Conservation (phyloP, 2,797 vertebrate genomes). For the Sebastes itinus region DNA sequence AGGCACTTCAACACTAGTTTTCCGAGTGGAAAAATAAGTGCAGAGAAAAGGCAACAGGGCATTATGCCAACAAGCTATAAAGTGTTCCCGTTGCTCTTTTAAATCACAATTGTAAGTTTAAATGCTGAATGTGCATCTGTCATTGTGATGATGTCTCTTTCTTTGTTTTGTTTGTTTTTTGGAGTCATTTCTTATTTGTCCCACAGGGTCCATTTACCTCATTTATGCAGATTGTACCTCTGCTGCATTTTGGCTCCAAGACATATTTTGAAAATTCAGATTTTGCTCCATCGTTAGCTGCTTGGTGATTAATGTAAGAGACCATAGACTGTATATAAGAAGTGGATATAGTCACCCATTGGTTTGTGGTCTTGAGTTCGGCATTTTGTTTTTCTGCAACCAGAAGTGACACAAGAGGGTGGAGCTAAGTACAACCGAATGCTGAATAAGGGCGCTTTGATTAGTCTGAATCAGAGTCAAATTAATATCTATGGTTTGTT, state of each 20-base stretch:
- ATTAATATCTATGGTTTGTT: too few species aligned
- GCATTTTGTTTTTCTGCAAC: too few species aligned
- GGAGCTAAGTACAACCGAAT: too few species aligned
- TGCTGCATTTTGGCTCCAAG: background rate
- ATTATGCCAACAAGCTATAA: conserved; percentile 10
- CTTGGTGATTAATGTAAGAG: background rate
- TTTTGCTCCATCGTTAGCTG: conserved; percentile 3
- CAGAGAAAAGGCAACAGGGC: conserved; percentile 11
- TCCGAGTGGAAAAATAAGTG: conserved; percentile 38
- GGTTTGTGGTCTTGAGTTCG: too few species aligned
- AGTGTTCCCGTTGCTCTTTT: conserved; percentile 11
- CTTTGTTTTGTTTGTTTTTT: background rate
- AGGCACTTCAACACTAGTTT: conserved; percentile 48
- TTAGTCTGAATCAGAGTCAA: too few species aligned
- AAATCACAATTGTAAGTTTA: conserved; percentile 17
- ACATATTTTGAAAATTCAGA: background rate
- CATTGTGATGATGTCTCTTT: background rate
- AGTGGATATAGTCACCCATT: too few species aligned
- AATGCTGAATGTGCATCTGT: conserved; percentile 17
- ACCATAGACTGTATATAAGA: too few species aligned
- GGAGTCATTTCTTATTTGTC: background rate
- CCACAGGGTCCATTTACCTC: background rate
- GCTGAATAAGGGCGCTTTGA: too few species aligned
- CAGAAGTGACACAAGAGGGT: too few species aligned
- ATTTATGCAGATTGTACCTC: conserved; percentile 2